Evolutionary conservation across 2,888 invertebrate species (phyloP), one percentile per base, ranked within the genome.

Genomic region (Anthophora plumipes): DNA sequence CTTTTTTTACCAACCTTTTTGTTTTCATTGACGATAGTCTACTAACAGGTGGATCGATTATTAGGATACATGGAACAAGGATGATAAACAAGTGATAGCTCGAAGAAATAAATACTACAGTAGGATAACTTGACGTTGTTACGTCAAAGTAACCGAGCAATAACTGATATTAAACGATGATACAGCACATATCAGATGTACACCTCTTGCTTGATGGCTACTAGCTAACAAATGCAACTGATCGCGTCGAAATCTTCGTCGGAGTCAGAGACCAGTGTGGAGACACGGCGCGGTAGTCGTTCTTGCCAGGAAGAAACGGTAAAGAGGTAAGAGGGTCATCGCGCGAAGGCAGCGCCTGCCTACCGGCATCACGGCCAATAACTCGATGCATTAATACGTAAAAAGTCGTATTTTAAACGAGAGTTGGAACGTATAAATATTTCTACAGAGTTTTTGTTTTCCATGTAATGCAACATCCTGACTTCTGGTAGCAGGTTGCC

Each of bases 181-280:
- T 39, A 55, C 78, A 50, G 80, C 71, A 64, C 76, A 52, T 73
- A 60, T 76, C 80, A 79, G 72, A 74, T 82, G 86, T 84, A 83
- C 78, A 85, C 84, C 66, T 74, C 74, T 80, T 82, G 85, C 88
- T 89, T 87, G 89, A 85, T 89, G 86, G 83, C 86, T 87, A 88
- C 90, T 89, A 88, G 85, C 85, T 89, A 82, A 87, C 90, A 90
- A 90, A 90, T 92, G 92, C 92, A 91, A 90, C 92, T 88, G 89
- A 89, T 87, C 89, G 85, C 79, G 55, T 76, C 82, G 88, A 89
- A 91, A 90, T 90, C 90, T 89, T 87, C 86, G 80, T 76, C 84
- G 83, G 83, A 80, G 84, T 72, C 74, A 74, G 71, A 66, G 67
- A 79, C 83, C 86, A 87, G 82, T 82, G 76, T 79, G 83, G 84